Evolutionary conservation across 2,113 vertebrate species (phyloP).

Genomic region (Neolamprologus fasciatus): DNA sequence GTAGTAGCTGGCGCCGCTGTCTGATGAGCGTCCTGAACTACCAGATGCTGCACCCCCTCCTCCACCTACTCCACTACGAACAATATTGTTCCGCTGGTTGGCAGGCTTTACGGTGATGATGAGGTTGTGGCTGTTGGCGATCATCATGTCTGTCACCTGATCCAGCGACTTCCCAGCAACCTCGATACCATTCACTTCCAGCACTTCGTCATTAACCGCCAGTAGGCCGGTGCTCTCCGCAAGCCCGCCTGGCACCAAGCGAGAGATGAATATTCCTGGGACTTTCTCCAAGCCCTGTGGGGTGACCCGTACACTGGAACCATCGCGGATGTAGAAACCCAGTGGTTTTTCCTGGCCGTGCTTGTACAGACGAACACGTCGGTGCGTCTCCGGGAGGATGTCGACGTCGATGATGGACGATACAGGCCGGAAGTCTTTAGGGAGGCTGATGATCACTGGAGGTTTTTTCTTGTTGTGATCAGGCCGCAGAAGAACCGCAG

Average conservation of each 20-base stretch:
- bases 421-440: constrained; percentile 92
- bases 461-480: constrained; percentile 87
- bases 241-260: constrained; percentile 90
- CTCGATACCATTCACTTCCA: constrained; percentile 96
- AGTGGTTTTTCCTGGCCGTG: constrained; percentile 91
- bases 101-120: constrained; percentile 95
- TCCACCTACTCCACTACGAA: constrained; percentile 70
- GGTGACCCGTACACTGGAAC: constrained; percentile 90
- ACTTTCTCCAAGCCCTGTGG: constrained; percentile 93
- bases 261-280: constrained; percentile 86
- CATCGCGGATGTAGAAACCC: constrained; percentile 96
- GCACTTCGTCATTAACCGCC: constrained; percentile 93
- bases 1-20: constrained; percentile 79
- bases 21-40: constrained; percentile 89
- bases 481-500: constrained; percentile 83
- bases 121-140: constrained; percentile 97
- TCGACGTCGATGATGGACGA: constrained; percentile 98
- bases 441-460: constrained; percentile 88
- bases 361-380: constrained; percentile 92
- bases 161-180: constrained; percentile 93
- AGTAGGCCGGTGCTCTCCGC: constrained; percentile 93
- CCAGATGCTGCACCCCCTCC: constrained; percentile 72
- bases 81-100: constrained; percentile 93
- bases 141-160: constrained; percentile 99
- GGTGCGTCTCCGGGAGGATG: constrained; percentile 92